phyloP scores from a whole-genome alignment of 2,888 invertebrate genomes.

The Aelia acuminata region DNA sequence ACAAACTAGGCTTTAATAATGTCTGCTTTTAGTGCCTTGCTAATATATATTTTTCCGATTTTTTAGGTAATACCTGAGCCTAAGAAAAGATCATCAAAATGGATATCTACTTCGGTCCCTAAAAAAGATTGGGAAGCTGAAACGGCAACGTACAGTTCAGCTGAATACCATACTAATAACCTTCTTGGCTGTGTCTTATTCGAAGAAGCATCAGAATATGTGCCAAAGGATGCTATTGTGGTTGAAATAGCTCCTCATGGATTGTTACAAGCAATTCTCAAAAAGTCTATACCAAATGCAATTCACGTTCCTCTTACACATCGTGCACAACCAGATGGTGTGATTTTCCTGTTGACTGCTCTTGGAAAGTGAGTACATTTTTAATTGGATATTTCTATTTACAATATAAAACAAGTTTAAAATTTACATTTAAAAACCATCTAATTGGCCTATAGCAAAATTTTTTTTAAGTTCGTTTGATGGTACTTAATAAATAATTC shows the following conservation, averaged over 20 bases:
- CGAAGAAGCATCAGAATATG: conserved; percentile 84
- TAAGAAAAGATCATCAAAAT: conserved; percentile 73
- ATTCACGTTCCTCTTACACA: conserved; percentile 60
- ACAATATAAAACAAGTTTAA: too few relatives aligned
- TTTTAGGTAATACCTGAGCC: conserved; percentile 71
- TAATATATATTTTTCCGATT: neutral
- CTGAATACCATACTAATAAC: too few relatives aligned
- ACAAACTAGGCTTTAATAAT: too few relatives aligned
- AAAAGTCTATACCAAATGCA: conserved; percentile 74
- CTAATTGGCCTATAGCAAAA: too few relatives aligned
- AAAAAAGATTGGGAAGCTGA: conserved; percentile 75
- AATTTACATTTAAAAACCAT: neutral
- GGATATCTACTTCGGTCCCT: conserved; percentile 78
- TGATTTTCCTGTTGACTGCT: conserved; percentile 58
- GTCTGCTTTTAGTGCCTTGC: neutral
- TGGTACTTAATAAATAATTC: too few relatives aligned
- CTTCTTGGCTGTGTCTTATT: conserved; percentile 80
- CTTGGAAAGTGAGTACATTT: conserved; percentile 60
- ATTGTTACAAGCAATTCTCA: too few relatives aligned
- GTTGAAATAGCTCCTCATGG: too few relatives aligned
- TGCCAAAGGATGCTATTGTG: too few relatives aligned
- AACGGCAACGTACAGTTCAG: conserved; percentile 73
- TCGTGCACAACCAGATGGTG: conserved; percentile 52
- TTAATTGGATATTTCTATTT: neutral
- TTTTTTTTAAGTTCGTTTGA: too few relatives aligned